phyloP scores from a whole-genome alignment of 2,797 vertebrate genomes.

The Eospalax fontanierii region DNA sequence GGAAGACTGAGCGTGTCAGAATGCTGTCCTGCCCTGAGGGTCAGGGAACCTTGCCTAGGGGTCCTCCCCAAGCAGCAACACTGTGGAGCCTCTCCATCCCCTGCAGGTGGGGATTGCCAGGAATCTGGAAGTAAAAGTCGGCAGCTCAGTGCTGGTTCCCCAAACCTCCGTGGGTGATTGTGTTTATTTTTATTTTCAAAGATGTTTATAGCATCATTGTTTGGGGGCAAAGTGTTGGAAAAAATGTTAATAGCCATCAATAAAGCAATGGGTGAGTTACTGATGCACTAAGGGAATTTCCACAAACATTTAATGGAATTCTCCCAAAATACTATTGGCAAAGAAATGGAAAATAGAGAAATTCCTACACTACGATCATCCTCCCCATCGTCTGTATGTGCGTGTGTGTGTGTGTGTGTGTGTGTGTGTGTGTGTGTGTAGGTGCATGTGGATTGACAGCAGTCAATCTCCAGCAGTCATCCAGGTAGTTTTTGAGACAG shows the following conservation, averaged over 20 bases:
- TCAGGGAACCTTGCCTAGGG: too few relatives aligned
- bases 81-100: fast-evolving
- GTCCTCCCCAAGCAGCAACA: fast-evolving
- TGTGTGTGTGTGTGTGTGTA: background rate
- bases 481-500: background rate
- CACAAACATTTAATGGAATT: background rate
- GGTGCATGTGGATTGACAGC: background rate
- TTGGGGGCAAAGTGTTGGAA: background rate
- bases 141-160: fast-evolving
- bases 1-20: background rate
- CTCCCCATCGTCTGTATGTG: background rate
- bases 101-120: fast-evolving
- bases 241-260: background rate
- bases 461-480: background rate
- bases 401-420: background rate
- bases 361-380: background rate
- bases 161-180: fast-evolving
- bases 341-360: background rate
- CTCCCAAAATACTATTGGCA: background rate
- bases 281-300: background rate
- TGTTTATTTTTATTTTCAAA: background rate
- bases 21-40: background rate
- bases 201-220: background rate
- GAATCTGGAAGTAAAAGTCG: fast-evolving
- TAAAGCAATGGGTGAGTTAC: background rate